Evolutionary conservation across 2,797 vertebrate genomes (phyloP).

Genomic region (Hipposideros larvatus): DNA sequence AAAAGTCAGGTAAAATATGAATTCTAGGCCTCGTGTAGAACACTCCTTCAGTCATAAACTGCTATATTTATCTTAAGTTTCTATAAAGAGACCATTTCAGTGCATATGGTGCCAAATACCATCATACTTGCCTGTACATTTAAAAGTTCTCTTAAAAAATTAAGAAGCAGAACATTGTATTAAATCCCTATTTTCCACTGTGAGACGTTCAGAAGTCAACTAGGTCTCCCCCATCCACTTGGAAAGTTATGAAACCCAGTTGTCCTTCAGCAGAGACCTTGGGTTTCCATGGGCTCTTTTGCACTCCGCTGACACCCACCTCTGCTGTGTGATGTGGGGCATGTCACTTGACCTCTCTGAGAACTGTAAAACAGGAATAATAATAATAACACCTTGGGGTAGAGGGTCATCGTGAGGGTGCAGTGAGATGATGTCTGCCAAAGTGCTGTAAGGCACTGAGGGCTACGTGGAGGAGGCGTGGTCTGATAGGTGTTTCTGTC

Average conservation of each 20-base stretch:
- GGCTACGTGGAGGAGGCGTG: fast-evolving
- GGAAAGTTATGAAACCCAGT: background rate
- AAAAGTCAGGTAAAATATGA: background rate
- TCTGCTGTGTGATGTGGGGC: background rate
- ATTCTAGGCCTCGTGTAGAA: background rate
- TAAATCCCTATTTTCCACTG: background rate
- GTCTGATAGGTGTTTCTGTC: fast-evolving
- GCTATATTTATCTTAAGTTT: background rate
- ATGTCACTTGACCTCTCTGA: background rate
- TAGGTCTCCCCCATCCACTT: background rate
- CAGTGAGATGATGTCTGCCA: fast-evolving
- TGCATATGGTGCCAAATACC: background rate
- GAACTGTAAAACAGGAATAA: background rate
- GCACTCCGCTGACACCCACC: too few species aligned
- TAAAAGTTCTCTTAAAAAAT: background rate
- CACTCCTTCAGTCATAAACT: background rate
- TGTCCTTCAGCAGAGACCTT: background rate
- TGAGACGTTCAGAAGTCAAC: background rate
- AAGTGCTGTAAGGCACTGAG: fast-evolving
- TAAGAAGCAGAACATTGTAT: background rate
- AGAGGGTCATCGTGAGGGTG: background rate
- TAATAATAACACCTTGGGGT: fast-evolving
- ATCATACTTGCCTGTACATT: background rate
- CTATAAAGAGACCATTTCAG: background rate
- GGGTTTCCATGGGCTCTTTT: fast-evolving